phyloP scores from a whole-genome alignment of 2,113 vertebrate genomes.

The Oplegnathus fasciatus region DNA sequence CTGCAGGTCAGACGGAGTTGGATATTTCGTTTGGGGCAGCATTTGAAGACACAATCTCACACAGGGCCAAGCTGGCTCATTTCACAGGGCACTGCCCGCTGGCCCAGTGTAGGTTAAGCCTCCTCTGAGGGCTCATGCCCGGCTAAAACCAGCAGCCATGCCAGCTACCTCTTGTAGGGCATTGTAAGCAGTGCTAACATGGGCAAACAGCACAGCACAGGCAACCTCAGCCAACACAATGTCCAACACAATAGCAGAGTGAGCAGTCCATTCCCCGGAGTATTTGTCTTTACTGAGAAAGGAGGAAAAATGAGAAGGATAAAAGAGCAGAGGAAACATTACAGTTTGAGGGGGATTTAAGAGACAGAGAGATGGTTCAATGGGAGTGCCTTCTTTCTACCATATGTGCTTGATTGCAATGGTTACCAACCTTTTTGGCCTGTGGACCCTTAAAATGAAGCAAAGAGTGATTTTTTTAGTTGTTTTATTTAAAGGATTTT shows the following conservation, averaged over 20 bases:
- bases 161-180: conserved; percentile 32
- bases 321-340: neutral
- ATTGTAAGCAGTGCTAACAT: conserved; percentile 23
- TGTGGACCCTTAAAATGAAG: neutral
- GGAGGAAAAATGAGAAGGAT: neutral
- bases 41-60: conserved; percentile 20
- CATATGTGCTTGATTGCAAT: neutral
- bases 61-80: conserved; percentile 9
- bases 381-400: neutral
- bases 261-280: conserved; percentile 3
- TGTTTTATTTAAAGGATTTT: neutral
- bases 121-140: conserved; percentile 28
- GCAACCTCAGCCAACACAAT: conserved; percentile 25
- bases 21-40: conserved; percentile 23
- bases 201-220: conserved; percentile 22
- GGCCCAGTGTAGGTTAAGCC: conserved; percentile 24
- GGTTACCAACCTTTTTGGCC: neutral
- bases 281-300: conserved; percentile 12
- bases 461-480: neutral
- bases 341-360: neutral
- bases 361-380: neutral
- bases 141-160: conserved; percentile 30
- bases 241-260: conserved; percentile 9
- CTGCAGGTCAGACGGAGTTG: conserved; percentile 16
- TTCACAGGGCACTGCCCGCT: conserved; percentile 17